phyloP scores from a whole-genome alignment of 2,888 invertebrate species.

The Cenopis cana region DNA sequence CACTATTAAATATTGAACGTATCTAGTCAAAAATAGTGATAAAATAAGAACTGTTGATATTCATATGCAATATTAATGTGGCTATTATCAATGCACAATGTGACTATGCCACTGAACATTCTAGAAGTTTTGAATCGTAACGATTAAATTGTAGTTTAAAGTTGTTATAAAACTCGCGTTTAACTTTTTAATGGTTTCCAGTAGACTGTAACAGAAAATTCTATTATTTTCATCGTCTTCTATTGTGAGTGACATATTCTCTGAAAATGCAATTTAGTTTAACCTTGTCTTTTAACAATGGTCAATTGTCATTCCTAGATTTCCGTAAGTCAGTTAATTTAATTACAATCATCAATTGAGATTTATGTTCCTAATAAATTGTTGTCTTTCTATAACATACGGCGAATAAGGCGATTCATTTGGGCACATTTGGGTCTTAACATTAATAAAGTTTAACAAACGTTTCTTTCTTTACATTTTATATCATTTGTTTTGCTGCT shows the following conservation, averaged over 20 bases:
- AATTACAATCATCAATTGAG: not conserved
- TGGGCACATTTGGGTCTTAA: too few species aligned
- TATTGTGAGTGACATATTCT: constrained; percentile 7
- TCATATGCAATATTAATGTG: too few species aligned
- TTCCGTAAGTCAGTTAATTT: not conserved
- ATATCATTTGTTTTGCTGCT: too few species aligned
- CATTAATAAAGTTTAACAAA: not conserved
- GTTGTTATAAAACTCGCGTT: not conserved
- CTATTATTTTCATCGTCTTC: not conserved
- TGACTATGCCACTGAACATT: not conserved
- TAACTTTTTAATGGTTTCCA: constrained; percentile 8
- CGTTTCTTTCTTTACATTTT: not conserved
- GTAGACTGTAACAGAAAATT: not conserved
- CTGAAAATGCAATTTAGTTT: constrained; percentile 8
- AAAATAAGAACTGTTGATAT: not conserved
- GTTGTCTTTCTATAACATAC: constrained; percentile 8
- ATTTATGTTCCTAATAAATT: constrained; percentile 11
- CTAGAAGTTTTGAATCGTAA: not conserved
- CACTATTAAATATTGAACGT: too few species aligned
- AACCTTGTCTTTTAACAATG: not conserved
- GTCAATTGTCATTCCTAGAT: constrained; percentile 1
- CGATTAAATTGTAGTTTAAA: not conserved
- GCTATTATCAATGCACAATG: too few species aligned
- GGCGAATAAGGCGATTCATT: too few species aligned
- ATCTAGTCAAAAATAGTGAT: too few species aligned